These are phyloP conservation scores for Archips crataeganus DNA, from an alignment of 2,888 invertebrate species.

Conservation along the genomic window DNA sequence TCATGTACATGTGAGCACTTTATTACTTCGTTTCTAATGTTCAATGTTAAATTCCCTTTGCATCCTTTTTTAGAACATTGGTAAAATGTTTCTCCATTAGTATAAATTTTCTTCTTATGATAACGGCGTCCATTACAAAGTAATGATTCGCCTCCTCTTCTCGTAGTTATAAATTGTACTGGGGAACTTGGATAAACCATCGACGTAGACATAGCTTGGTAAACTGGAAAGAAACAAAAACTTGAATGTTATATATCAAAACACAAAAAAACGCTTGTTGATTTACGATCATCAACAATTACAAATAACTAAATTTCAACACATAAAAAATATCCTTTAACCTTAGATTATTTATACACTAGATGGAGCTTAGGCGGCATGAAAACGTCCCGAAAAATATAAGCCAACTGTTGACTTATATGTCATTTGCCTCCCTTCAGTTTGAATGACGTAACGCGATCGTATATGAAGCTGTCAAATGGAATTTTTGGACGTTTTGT, in stretches of 20 bases:
- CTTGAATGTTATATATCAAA: background rate
- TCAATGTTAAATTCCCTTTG: background rate
- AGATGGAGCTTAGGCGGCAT: no score
- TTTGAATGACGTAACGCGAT: no score
- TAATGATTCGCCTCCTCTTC: background rate
- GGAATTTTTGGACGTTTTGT: no score
- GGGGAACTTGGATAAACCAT: background rate
- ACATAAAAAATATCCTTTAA: no score
- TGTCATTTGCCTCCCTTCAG: no score
- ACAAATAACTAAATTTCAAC: no score
- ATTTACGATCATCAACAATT: background rate
- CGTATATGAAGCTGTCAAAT: no score
- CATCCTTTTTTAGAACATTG: background rate
- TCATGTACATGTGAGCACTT: background rate
- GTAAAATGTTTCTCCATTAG: background rate
- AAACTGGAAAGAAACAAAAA: background rate
- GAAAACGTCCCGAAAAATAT: no score
- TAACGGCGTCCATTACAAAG: background rate
- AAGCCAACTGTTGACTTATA: no score
- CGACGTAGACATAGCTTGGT: background rate
- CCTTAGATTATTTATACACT: no score
- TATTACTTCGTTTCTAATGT: background rate
- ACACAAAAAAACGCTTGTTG: background rate
- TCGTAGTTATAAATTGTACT: background rate
- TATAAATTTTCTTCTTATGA: background rate